Evolutionary conservation across 92 coral and sea anemone genomes (phyloP), one percentile per base, ranked within the genome.

Genomic region (Epizoanthus fatuus): DNA sequence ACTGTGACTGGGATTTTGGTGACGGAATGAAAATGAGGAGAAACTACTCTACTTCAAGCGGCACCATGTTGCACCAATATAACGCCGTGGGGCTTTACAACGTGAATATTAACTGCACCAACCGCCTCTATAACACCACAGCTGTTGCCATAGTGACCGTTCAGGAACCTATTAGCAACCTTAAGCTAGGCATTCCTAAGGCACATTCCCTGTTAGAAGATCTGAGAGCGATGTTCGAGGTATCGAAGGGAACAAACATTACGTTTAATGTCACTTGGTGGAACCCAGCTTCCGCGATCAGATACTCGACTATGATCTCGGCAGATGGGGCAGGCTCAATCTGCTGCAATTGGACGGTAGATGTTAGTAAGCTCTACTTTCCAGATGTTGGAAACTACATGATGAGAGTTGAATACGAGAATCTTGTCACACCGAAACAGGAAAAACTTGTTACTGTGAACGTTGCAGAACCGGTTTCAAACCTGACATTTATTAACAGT

Each of bases 1-100:
- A 65, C 38, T 95, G 98, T 75, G 92, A 88, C 53, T 95, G 95
- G 96, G 54, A 84, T n/a, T 95, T 90, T 64, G 98, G 96, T 25
- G 94, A 92, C 29, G 87, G 86, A 9, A 62, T 37, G 60, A 73
- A 52, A 72, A 78, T 73, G 53, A 42, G 35, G 13, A 45, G 45
- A 40, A 79, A 81, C 72, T 95, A 73, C 79, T 86, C 88, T 78
- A 91, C 88, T 49, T 37, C 90, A 25, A 93, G 94, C 1, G 60
- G 68, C 4, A 69, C 74, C 69, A 90, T 91, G 7, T 65, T 42
- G 17, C 82, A 95, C 42, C 80, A 42, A 5, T 95, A 89, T 64
- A 17, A 74, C 17, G 59, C 88, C 15, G 70, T 75, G 12, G 94
- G 91, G 7, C 83, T 52, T 44, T 95, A 64, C 73, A 40, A 40